Conservation (phyloP, 2,888 invertebrate species). For the Pandemis corylana region DNA sequence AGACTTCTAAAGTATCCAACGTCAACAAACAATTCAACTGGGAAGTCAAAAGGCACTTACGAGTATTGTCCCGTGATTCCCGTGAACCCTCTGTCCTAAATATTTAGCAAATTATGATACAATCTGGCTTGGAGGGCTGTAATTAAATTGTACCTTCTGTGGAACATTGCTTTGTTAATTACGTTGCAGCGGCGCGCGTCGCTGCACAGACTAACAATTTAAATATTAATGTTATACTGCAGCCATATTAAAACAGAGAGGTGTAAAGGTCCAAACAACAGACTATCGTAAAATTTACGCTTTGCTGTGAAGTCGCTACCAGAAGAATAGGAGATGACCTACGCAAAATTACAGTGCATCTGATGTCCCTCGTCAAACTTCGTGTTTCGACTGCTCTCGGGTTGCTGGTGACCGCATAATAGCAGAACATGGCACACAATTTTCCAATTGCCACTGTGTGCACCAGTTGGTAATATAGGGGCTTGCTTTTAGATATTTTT, state of each 20-base stretch:
- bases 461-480: too few species aligned
- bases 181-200: neutral
- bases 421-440: too few species aligned
- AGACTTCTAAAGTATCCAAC: conserved; percentile 5
- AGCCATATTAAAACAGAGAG: neutral
- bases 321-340: too few species aligned
- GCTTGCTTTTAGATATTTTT: too few species aligned
- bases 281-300: too few species aligned
- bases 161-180: conserved; percentile 11
- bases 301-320: too few species aligned
- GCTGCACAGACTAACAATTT: neutral
- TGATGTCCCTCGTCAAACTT: too few species aligned
- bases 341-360: too few species aligned
- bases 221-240: neutral
- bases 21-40: conserved; percentile 13
- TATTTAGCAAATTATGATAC: conserved; percentile 19
- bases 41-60: conserved; percentile 5
- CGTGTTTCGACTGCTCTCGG: too few species aligned
- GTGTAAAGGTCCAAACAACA: neutral
- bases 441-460: too few species aligned
- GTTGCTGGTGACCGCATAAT: too few species aligned
- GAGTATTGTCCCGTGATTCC: neutral
- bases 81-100: conserved; percentile 2
- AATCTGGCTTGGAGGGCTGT: conserved; percentile 16
- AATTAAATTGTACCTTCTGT: conserved; percentile 20